Evolutionary conservation across 2,888 invertebrate species (phyloP).

Genomic region (Antitype chi): DNA sequence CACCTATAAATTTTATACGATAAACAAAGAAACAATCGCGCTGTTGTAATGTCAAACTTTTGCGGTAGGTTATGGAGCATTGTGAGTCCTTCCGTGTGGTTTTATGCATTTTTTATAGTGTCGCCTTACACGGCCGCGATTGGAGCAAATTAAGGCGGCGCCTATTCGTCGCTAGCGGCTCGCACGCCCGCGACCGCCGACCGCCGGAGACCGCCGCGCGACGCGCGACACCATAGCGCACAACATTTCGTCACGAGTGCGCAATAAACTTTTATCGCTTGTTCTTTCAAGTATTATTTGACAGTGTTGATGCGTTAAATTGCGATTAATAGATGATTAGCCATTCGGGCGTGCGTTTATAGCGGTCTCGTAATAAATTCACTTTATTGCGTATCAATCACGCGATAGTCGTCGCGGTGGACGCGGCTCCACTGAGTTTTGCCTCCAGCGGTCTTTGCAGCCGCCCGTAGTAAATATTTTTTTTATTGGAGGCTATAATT

Average conservation of each 20-base stretch:
- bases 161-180: slow-evolving; percentile 67
- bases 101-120: slow-evolving; percentile 71
- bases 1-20: slow-evolving; percentile 83
- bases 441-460: slow-evolving; percentile 60
- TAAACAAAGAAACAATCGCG: slow-evolving; percentile 88
- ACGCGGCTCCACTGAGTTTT: slow-evolving; percentile 63
- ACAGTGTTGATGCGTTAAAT: slow-evolving; percentile 88
- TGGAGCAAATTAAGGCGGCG: slow-evolving; percentile 70
- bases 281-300: slow-evolving; percentile 87
- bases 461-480: slow-evolving; percentile 68
- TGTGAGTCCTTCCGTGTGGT: slow-evolving; percentile 80
- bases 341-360: slow-evolving; percentile 84
- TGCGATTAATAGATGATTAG: slow-evolving; percentile 89
- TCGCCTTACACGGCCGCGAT: slow-evolving; percentile 68
- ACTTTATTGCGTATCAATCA: slow-evolving; percentile 88
- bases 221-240: slow-evolving; percentile 56
- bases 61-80: slow-evolving; percentile 86
- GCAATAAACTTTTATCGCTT: slow-evolving; percentile 84
- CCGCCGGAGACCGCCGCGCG: slow-evolving; percentile 39
- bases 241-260: slow-evolving; percentile 68
- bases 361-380: slow-evolving; percentile 86
- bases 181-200: slow-evolving; percentile 43
- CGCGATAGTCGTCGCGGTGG: slow-evolving; percentile 67
- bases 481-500: slow-evolving; percentile 68
- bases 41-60: slow-evolving; percentile 84